These are phyloP conservation scores for Pristionchus mayeri DNA, from an alignment of 2,888 invertebrate species.

Conservation along the genomic window DNA sequence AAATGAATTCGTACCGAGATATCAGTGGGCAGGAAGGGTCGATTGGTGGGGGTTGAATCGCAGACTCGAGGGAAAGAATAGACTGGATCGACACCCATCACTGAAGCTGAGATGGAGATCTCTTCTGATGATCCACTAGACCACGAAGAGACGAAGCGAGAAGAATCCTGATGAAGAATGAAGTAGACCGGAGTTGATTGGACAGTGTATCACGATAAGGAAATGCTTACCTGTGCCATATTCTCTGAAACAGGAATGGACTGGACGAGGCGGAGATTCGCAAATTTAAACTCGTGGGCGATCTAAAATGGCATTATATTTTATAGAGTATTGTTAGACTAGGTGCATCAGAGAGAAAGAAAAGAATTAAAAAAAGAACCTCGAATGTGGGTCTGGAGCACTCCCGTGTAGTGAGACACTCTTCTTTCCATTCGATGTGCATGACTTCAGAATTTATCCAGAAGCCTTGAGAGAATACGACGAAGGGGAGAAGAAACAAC, in stretches of 20 bases:
- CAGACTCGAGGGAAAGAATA: constrained; percentile 12
- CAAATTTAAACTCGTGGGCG: background rate
- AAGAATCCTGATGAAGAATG: background rate
- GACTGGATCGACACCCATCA: constrained; percentile 18
- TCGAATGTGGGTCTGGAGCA: background rate
- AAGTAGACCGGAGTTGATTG: background rate
- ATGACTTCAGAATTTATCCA: background rate
- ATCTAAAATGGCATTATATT: too few species aligned
- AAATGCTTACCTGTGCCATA: background rate
- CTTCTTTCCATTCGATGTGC: background rate
- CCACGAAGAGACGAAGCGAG: background rate
- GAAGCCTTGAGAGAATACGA: background rate
- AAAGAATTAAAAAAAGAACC: background rate
- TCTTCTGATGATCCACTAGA: background rate
- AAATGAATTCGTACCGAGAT: constrained; percentile 11
- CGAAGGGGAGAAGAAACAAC: background rate
- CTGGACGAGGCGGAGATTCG: background rate
- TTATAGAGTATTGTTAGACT: background rate
- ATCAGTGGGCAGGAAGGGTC: background rate
- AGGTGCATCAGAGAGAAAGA: background rate
- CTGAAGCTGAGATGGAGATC: background rate
- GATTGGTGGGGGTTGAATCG: background rate
- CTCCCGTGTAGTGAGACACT: background rate
- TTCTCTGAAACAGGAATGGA: background rate
- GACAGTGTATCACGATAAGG: too few species aligned